Percentiles rank a stretch among this genome's conserved stretches.
These are phyloP conservation scores for Archegozetes longisetosus DNA, from an alignment of 1,140 invertebrate species.

Conservation along the genomic window DNA sequence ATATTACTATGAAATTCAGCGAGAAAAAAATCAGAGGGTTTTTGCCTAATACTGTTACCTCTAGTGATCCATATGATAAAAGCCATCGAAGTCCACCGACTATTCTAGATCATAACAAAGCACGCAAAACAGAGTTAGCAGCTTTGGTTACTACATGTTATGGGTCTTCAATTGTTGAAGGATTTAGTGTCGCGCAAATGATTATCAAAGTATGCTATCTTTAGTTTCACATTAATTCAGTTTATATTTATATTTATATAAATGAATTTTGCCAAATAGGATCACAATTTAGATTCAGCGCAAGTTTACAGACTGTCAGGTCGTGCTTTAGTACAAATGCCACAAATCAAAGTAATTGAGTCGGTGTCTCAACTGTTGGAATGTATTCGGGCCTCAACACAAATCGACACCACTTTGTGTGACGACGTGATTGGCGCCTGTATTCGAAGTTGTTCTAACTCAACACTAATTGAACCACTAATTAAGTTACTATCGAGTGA, in stretches of 20 bases:
- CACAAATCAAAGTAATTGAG: slow-evolving; percentile 2
- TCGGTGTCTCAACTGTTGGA: slow-evolving; percentile 7
- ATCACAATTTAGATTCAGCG: slow-evolving; percentile 5
- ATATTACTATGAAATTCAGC: slow-evolving; percentile 13
- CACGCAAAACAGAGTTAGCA: slow-evolving; percentile 8
- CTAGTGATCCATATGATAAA: background rate
- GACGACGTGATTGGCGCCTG: slow-evolving; percentile 5
- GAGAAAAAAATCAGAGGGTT: slow-evolving; percentile 7
- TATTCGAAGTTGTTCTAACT: background rate
- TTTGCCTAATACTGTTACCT: background rate
- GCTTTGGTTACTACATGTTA: slow-evolving; percentile 8
- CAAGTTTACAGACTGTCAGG: slow-evolving; percentile 10
- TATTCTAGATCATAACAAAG: slow-evolving; percentile 8
- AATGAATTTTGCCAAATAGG: slow-evolving; percentile 4
- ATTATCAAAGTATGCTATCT: slow-evolving; percentile 14
- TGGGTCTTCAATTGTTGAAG: slow-evolving; percentile 9
- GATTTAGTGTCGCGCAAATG: slow-evolving; percentile 15
- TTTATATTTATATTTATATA: background rate
- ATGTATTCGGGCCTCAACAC: slow-evolving; percentile 3
- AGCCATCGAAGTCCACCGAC: background rate
- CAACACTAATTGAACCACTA: slow-evolving; percentile 8
- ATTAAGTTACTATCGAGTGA: slow-evolving; percentile 21
- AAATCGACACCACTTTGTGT: background rate
- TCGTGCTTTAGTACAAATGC: background rate
- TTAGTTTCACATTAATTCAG: background rate